Evolutionary conservation across 2,888 invertebrate species (phyloP).

Genomic region (Lutraria lutraria): DNA sequence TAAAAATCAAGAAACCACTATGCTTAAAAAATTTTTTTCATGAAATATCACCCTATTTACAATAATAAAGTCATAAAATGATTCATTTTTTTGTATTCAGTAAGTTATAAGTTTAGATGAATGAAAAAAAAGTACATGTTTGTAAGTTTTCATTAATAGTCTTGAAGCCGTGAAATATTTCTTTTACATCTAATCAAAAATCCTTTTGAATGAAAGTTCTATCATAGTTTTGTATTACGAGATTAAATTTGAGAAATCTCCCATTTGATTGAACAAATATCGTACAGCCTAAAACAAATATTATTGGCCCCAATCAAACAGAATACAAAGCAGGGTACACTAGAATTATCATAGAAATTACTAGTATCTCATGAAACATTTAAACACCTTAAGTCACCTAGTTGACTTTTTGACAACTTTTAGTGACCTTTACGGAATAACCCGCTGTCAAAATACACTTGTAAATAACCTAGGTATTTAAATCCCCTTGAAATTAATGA

Average conservation of each 20-base stretch:
- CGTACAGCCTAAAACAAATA: slow-evolving; percentile 35
- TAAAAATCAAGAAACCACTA: background rate
- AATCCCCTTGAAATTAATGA: background rate
- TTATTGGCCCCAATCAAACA: slow-evolving; percentile 5
- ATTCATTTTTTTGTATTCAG: background rate
- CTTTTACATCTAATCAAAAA: background rate
- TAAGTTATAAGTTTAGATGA: background rate
- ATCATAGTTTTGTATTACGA: background rate
- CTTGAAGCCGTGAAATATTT: background rate
- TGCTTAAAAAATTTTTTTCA: background rate
- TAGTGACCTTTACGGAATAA: background rate
- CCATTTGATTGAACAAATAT: slow-evolving; percentile 22
- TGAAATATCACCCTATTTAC: background rate
- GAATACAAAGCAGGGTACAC: slow-evolving; percentile 22
- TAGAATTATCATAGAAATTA: slow-evolving; percentile 29
- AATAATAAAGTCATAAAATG: background rate
- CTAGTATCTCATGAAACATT: slow-evolving; percentile 20
- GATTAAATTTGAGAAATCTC: slow-evolving; percentile 6
- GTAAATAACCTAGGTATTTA: background rate
- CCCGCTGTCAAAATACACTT: background rate
- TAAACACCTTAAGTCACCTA: slow-evolving; percentile 18
- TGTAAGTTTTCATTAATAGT: background rate
- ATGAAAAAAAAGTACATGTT: background rate
- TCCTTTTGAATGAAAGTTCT: background rate
- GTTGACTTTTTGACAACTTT: slow-evolving; percentile 25